Conservation (phyloP, 2,797 vertebrate species). For the Acanthopagrus latus region DNA sequence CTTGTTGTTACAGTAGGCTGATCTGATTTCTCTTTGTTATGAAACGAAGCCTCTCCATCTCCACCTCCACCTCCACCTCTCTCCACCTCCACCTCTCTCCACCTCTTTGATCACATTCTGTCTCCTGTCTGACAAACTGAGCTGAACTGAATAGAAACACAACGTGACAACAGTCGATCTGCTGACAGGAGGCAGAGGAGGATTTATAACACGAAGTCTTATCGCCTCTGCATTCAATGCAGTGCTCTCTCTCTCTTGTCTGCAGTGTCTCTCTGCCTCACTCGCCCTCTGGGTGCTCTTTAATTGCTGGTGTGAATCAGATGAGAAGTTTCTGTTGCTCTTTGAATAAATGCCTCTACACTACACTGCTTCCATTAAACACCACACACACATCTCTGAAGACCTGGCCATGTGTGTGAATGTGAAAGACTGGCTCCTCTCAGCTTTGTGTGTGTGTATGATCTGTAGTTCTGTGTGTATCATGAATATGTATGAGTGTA, state of each 20-base stretch:
- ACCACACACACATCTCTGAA: constrained; percentile 38
- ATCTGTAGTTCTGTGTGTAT: constrained; percentile 3
- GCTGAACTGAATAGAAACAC: constrained; percentile 24
- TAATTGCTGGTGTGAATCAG: constrained; percentile 74
- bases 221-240: constrained; percentile 30
- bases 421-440: no score
- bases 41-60: no score
- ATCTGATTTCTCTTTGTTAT: constrained; percentile 4
- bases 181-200: constrained; percentile 24
- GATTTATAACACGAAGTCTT: constrained; percentile 34
- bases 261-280: not conserved
- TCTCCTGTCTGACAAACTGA: constrained; percentile 34
- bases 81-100: not conserved
- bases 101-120: constrained; percentile 41
- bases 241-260: constrained; percentile 17
- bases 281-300: constrained; percentile 48
- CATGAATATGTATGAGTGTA: constrained; percentile 37
- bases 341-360: constrained; percentile 61
- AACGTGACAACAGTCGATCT: constrained; percentile 42
- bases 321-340: constrained; percentile 61
- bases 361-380: constrained; percentile 68
- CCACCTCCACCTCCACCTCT: no score
- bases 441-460: not conserved
- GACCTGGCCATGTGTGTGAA: not conserved
- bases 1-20: constrained; percentile 35